Base-by-base conservation (phyloP, 2,113 vertebrate genomes). In the Pseudonaja textilis region DNA sequence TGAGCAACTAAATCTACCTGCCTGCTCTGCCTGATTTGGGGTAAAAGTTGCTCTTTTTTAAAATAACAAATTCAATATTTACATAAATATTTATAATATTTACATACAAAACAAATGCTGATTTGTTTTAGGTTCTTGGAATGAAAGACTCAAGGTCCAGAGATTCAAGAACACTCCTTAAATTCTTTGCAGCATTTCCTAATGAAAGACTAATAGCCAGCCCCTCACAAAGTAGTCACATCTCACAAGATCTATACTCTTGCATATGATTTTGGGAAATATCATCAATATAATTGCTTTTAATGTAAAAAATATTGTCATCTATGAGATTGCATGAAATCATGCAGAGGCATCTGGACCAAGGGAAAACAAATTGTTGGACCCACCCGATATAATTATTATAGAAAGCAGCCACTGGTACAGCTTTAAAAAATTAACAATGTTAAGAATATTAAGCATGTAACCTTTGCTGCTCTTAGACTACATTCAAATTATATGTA, bases 151-250 rank as follows among this genome's bases (percentile, higher is more conserved):
- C 93, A 81, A 52, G 47, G 0, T 39, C 74, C 59, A 91, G 87
- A 91, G 87, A 89, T 59, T 92, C 74, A 55, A 87, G 92, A 87
- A 90, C 92, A 74, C 88, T 89, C 93, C 95, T 93, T 93, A 4
- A 92, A 50, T 4, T 1, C 6, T 59, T 64, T 91, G n/a, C 81
- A 88, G 52, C 0, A 0, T 2, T 89, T 88, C 34, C 29, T 74
- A 74, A 74, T 74, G 64, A 20, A 74, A 74, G 34, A 74, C 47
- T 50, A 50, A 50, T 74, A 16, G 5, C n/a, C n/a, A 74, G n/a
- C n/a, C n/a, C 34, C 64, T 74, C 64, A 74, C 64, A 74, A 74
- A 74, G 34, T 74, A 74, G 64, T 18, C n/a, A 74, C n/a, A 74
- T 74, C 14, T 34, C n/a, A 74, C 14, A 74, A 74, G n/a, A 18